Evolutionary conservation across 2,113 vertebrate species (phyloP), one percentile per base, ranked within the genome.

Genomic region (Colius striatus): DNA sequence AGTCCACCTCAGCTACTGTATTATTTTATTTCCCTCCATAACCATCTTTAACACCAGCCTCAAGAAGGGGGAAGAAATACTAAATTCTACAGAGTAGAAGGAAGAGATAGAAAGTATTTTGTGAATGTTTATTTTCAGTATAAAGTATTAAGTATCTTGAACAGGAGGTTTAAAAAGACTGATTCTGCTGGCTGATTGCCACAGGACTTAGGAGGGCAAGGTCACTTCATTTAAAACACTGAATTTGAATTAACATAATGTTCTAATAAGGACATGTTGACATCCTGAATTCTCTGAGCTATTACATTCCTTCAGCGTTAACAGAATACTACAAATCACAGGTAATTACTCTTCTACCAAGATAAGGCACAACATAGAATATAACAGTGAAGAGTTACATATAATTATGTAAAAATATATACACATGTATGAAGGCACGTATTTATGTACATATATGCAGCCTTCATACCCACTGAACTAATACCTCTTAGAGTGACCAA

Each of bases 201-300:
- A 84, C 7, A 68, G 34, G 48, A 84, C 54, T 68, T 67, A 71
- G 13, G 23, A 93, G n/a, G 57, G 13, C 68, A 94, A 89, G 80
- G 76, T 90, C 73, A 47, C 61, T 89, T 95, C 53, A 87, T 50
- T 91, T 85, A 87, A 95, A 94, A 76, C 7, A 30, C 10, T n/a
- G 29, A 38, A 76, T 89, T 91, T 81, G 74, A 92, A 87, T 93
- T 84, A 65, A 92, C 32, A 41, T 68, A 84, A 41, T 66, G 53
- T 14, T 84, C n/a, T 84, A 88, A 60, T 60, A 93, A 90, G 84
- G 84, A 87, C 89, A 90, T 25, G 45, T 72, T 92, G 89, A 94
- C 92, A 89, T 82, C 41, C 30, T 57, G 41, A 78, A 58, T 89
- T 72, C 80, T 82, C 45, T 32, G 36, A 90, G 36, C 70, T 53